Base-by-base conservation (phyloP, 2,113 vertebrate species). In the Leptocoma aspasia region DNA sequence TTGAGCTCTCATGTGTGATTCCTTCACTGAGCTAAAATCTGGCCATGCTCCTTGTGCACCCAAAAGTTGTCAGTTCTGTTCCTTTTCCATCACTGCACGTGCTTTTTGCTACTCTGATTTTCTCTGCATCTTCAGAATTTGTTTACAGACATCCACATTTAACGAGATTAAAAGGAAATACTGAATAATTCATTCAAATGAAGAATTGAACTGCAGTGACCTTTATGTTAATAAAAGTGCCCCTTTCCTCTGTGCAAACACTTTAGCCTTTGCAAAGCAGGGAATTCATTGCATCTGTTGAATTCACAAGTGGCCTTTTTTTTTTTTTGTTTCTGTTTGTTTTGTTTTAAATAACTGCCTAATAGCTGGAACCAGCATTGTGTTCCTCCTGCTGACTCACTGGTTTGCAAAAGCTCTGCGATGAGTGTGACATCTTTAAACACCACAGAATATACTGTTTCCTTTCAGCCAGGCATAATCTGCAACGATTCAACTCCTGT, bases 341-440 rank as follows among this genome's bases (percentile, higher is more conserved):
- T 96, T 96, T 76, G 93, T 92, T 96, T 95, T 92, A 91, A 94
- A 95, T 84, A 96, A 85, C 95, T 92, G 95, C 90, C 86, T 92
- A 91, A 90, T 95, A 78, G 95, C 96, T 92, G 92, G 94, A 95
- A 94, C 90, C 27, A 15, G 47, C 86, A 92, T 94, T 96, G 86
- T 93, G 79, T 66, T 76, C 42, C 92, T 95, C 89, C 86, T 92
- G 96, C 95, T 97, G 97, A 97, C 92, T 97, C 97, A 91, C 53
- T 37, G 75, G 60, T 95, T 94, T 95, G 90, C 66, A 54, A 96
- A 96, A 96, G 92, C 95, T 85, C 92, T 95, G 80, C 52, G 5
- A 73, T 10, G 84, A 96, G 86, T 77, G 75, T 81, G 91, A 89
- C 94, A 97, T 92, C 95, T 96, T 94, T 86, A 77, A 95, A 87